phyloP scores from a whole-genome alignment of 2,797 vertebrate species.

The Cheirogaleus major region DNA sequence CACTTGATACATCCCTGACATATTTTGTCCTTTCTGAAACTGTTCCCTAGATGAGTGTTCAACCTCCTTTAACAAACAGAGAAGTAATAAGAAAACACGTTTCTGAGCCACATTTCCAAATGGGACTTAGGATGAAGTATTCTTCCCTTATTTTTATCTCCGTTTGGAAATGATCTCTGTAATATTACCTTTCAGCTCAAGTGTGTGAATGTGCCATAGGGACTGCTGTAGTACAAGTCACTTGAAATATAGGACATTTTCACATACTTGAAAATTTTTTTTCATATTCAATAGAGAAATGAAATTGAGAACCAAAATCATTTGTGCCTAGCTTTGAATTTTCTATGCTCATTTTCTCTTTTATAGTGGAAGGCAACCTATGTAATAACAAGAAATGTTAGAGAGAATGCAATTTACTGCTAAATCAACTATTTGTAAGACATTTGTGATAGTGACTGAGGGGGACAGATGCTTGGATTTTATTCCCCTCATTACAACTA shows the following conservation, averaged over 20 bases:
- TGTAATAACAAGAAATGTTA: slow-evolving; percentile 62
- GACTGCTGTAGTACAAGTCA: background rate
- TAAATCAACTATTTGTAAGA: slow-evolving; percentile 50
- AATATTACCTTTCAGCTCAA: slow-evolving; percentile 49
- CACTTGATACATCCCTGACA: background rate
- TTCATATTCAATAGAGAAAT: slow-evolving; percentile 46
- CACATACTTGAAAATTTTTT: slow-evolving; percentile 17
- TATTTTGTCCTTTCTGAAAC: background rate
- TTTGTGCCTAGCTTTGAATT: slow-evolving; percentile 39
- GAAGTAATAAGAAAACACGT: slow-evolving; percentile 18
- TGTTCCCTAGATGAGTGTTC: background rate
- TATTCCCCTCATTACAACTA: background rate
- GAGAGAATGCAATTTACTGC: slow-evolving; percentile 51
- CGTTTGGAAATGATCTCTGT: slow-evolving; percentile 43
- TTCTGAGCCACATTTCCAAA: slow-evolving; percentile 34
- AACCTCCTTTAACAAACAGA: slow-evolving; percentile 32
- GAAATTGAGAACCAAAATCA: slow-evolving; percentile 54
- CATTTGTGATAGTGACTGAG: background rate
- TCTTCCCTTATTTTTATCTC: slow-evolving; percentile 62
- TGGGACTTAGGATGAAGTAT: background rate
- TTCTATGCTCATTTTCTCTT: slow-evolving; percentile 57
- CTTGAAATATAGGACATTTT: slow-evolving; percentile 45
- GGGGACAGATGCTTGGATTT: slow-evolving; percentile 18
- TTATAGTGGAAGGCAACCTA: slow-evolving; percentile 51
- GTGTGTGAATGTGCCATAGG: background rate